Evolutionary conservation across 2,888 invertebrate genomes (phyloP).

Genomic region (Keiferia lycopersicella): DNA sequence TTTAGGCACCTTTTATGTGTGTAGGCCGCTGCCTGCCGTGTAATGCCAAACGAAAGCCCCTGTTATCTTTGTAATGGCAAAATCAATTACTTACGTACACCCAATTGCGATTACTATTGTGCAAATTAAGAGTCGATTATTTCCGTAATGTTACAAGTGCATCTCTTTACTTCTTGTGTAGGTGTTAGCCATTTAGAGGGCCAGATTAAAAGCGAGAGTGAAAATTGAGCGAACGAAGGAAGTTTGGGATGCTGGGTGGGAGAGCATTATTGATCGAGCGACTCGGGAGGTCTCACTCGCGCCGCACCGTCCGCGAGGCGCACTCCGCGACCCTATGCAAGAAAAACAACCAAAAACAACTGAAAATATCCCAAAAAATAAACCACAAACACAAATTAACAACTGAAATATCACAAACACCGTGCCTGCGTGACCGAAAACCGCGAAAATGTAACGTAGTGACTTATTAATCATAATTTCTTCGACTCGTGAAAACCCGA

Average conservation of each 20-base stretch:
- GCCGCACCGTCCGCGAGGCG: conserved; percentile 75
- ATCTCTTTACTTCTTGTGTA: background rate
- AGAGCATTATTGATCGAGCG: conserved; percentile 82
- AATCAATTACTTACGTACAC: too few relatives aligned
- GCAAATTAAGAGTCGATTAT: background rate
- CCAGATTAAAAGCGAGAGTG: conserved; percentile 19
- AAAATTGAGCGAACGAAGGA: conserved; percentile 20
- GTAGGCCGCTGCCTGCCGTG: too few relatives aligned
- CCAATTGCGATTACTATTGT: too few relatives aligned
- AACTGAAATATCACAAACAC: conserved; percentile 27
- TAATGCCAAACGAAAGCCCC: too few relatives aligned
- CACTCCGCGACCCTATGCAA: conserved; percentile 64
- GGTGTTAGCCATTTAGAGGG: conserved; percentile 2
- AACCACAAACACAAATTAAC: conserved; percentile 38
- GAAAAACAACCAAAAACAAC: conserved; percentile 69
- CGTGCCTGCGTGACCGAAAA: conserved; percentile 18
- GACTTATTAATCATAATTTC: background rate
- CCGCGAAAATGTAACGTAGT: conserved; percentile 16
- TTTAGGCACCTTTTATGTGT: too few relatives aligned
- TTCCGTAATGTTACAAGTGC: background rate
- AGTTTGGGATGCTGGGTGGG: conserved; percentile 79
- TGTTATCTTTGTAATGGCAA: too few relatives aligned
- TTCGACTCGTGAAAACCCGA: background rate
- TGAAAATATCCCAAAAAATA: conserved; percentile 46
- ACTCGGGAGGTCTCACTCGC: conserved; percentile 78